These are phyloP conservation scores for Cyprinodon tularosa DNA, from an alignment of 2,113 vertebrate species.

Conservation along the genomic window DNA sequence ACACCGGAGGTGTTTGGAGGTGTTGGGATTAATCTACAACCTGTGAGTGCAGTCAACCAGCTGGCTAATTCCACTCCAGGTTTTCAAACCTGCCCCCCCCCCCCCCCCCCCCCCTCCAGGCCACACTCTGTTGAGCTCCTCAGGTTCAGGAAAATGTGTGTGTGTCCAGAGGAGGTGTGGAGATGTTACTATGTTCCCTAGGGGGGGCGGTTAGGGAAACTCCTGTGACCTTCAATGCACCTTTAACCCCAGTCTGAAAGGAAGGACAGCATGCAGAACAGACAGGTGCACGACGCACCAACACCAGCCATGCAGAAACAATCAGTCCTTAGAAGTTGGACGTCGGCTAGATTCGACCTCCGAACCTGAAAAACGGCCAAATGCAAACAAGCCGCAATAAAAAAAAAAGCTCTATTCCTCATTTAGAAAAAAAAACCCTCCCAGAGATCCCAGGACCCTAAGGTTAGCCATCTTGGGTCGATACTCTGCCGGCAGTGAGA, in stretches of 20 bases:
- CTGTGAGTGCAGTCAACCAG: constrained; percentile 62
- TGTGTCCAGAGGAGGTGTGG: constrained; percentile 20
- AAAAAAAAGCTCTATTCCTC: not conserved
- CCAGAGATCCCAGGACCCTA: not conserved
- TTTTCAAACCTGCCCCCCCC: constrained; percentile 67
- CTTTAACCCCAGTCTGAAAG: constrained; percentile 61
- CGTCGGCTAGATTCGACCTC: not conserved
- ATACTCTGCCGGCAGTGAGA: not conserved
- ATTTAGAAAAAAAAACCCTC: not conserved
- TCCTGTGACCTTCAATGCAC: constrained; percentile 70
- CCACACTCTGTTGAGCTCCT: constrained; percentile 63
- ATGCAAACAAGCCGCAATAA: not conserved
- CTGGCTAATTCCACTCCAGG: constrained; percentile 71
- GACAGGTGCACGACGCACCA: too few relatives aligned
- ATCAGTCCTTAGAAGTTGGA: constrained; percentile 35
- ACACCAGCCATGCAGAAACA: not conserved
- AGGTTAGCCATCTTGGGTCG: not conserved
- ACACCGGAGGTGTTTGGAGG: constrained; percentile 33
- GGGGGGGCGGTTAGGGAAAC: constrained; percentile 41
- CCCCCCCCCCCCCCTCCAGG: constrained; percentile 54
- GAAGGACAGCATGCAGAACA: constrained; percentile 18
- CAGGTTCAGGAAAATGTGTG: constrained; percentile 60
- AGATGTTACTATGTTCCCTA: constrained; percentile 57
- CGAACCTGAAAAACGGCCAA: not conserved
- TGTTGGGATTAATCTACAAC: constrained; percentile 65